These are phyloP conservation scores for Sardina pilchardus DNA, from an alignment of 2,113 vertebrate species.

Conservation along the genomic window DNA sequence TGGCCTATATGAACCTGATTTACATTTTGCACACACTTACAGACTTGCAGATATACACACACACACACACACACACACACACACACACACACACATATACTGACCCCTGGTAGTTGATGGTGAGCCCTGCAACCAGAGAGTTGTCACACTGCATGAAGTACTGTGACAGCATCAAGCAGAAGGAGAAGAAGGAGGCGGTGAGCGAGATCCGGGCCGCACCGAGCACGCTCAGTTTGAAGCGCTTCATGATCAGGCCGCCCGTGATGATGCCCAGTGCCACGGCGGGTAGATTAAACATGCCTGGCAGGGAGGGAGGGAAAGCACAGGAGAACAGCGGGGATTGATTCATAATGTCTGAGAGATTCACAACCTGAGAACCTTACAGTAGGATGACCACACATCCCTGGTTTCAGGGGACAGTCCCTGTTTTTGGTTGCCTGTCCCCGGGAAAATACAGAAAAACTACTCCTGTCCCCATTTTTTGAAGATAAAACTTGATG, in stretches of 20 bases:
- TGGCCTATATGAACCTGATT: no score
- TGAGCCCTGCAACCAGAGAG: constrained; percentile 83
- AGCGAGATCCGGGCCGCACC: constrained; percentile 80
- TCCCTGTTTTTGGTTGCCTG: no score
- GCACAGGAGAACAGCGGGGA: background rate
- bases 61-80: background rate
- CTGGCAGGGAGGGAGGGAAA: constrained; percentile 60
- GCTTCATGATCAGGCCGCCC: constrained; percentile 88
- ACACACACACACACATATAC: constrained; percentile 3
- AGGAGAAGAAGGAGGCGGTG: constrained; percentile 71
- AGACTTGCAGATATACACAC: background rate
- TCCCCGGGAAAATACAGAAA: no score
- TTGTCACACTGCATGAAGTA: constrained; percentile 83
- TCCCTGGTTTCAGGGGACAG: no score
- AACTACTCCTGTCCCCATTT: no score
- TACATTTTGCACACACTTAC: constrained; percentile 56
- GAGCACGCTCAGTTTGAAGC: constrained; percentile 75
- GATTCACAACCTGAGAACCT: background rate
- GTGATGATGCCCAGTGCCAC: constrained; percentile 90
- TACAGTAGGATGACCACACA: no score
- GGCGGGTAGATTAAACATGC: constrained; percentile 87
- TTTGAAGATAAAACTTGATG: no score
- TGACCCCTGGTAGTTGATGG: constrained; percentile 85
- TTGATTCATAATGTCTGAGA: background rate
- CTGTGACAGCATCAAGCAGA: constrained; percentile 72